These are phyloP conservation scores for Drosophila mettleri DNA, from an alignment of 2,888 invertebrate genomes.

Conservation along the genomic window DNA sequence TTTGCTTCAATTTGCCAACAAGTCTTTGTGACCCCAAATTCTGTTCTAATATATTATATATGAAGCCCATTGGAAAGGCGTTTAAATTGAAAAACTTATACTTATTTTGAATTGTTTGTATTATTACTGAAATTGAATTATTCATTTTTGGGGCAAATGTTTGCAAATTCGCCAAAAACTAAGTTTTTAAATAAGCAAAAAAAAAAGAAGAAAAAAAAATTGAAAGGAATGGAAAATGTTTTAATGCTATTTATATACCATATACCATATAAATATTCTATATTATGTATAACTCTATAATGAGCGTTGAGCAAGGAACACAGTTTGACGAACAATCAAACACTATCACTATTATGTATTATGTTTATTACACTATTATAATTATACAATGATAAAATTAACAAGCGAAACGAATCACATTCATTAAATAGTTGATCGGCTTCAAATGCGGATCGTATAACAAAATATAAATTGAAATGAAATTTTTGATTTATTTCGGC, in stretches of 20 bases:
- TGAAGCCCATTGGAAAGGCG: constrained; percentile 13
- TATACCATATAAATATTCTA: constrained; percentile 56
- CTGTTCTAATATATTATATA: constrained; percentile 14
- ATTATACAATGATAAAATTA: constrained; percentile 56
- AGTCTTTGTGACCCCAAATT: constrained; percentile 20
- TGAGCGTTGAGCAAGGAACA: constrained; percentile 20
- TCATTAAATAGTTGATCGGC: constrained; percentile 43
- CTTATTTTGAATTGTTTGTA: constrained; percentile 7
- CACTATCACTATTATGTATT: constrained; percentile 68
- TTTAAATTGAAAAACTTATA: constrained; percentile 21
- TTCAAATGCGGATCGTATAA: constrained; percentile 26
- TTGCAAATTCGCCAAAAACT: constrained; percentile 32
- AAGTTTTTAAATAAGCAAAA: constrained; percentile 42
- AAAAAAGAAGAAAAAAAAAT: too few relatives aligned
- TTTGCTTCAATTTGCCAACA: constrained; percentile 27
- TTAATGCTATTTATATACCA: constrained; percentile 49
- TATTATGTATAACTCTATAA: constrained; percentile 54
- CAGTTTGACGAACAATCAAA: constrained; percentile 27
- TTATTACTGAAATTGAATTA: constrained; percentile 5
- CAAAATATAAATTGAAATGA: constrained; percentile 8
- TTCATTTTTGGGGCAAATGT: constrained; percentile 22
- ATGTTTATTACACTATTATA: constrained; percentile 69
- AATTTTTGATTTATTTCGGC: neutral
- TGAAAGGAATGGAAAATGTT: constrained; percentile 36
- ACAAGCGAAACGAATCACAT: constrained; percentile 62